A percentile compares a stretch with the other conserved stretches of the same genome.
Evolutionary conservation across 2,888 invertebrate genomes (phyloP).

Genomic region (Theristus sp.): DNA sequence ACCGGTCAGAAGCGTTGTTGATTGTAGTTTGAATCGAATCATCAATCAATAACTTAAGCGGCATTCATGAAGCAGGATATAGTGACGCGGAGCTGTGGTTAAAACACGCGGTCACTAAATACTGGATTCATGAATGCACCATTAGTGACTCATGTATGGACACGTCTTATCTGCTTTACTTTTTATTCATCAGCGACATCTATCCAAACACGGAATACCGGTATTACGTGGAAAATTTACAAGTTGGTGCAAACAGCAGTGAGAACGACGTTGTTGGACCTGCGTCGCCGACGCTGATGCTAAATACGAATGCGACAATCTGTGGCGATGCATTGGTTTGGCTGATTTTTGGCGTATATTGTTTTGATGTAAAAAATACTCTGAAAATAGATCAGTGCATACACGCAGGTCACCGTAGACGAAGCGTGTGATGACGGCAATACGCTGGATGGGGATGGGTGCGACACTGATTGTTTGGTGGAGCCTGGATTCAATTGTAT

Average conservation of each 20-base stretch:
- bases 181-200: neutral
- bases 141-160: too few species aligned
- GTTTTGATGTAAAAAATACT: too few species aligned
- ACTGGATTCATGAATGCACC: neutral
- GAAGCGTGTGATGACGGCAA: conserved; percentile 8
- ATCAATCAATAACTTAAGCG: too few species aligned
- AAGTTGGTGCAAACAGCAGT: neutral
- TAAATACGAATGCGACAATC: neutral
- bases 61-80: too few species aligned
- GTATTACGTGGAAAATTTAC: neutral
- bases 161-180: too few species aligned
- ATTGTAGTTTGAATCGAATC: neutral
- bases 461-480: conserved; percentile 4
- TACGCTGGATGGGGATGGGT: conserved; percentile 3
- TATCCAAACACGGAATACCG: neutral
- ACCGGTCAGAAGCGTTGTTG: neutral
- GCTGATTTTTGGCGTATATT: too few species aligned
- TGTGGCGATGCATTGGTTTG: conserved; percentile 9
- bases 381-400: conserved; percentile 7
- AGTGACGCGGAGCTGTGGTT: neutral
- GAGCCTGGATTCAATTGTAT: conserved; percentile 3
- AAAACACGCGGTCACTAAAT: too few species aligned
- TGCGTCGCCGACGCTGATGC: conserved; percentile 1
- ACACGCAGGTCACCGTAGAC: neutral
- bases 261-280: neutral